These are phyloP conservation scores for Chironomus tepperi DNA, from an alignment of 1,140 invertebrate genomes.

Conservation along the genomic window DNA sequence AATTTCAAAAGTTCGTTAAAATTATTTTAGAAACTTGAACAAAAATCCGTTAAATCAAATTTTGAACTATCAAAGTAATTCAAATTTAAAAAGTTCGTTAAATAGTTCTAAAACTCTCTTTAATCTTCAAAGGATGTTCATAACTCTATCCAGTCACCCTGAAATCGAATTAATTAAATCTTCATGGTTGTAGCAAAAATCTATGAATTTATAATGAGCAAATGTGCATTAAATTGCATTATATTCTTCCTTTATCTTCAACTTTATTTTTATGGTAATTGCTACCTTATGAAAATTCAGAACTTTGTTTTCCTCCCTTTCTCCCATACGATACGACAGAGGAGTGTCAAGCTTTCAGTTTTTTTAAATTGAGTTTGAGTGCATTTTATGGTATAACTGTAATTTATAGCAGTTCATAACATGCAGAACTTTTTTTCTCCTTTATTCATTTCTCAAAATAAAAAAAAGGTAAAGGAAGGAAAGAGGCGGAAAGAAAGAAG, in stretches of 20 bases:
- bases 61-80: too few relatives aligned
- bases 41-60: too few relatives aligned
- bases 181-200: neutral
- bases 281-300: neutral
- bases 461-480: too few relatives aligned
- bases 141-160: neutral
- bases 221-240: neutral
- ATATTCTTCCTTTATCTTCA: neutral
- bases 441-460: too few relatives aligned
- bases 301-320: neutral
- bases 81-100: too few relatives aligned
- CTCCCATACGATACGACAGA: neutral
- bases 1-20: too few relatives aligned
- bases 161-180: neutral
- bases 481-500: neutral
- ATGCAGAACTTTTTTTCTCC: neutral
- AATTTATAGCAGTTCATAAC: constrained; percentile 9
- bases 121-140: too few relatives aligned
- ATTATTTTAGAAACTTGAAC: too few relatives aligned
- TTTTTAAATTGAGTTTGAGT: constrained; percentile 14
- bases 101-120: too few relatives aligned
- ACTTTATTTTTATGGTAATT: neutral
- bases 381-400: constrained; percentile 13
- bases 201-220: constrained; percentile 1
- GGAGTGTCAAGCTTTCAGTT: constrained; percentile 2